Base-by-base conservation (phyloP, 2,888 invertebrate genomes). In the Baronia brevicornis region DNA sequence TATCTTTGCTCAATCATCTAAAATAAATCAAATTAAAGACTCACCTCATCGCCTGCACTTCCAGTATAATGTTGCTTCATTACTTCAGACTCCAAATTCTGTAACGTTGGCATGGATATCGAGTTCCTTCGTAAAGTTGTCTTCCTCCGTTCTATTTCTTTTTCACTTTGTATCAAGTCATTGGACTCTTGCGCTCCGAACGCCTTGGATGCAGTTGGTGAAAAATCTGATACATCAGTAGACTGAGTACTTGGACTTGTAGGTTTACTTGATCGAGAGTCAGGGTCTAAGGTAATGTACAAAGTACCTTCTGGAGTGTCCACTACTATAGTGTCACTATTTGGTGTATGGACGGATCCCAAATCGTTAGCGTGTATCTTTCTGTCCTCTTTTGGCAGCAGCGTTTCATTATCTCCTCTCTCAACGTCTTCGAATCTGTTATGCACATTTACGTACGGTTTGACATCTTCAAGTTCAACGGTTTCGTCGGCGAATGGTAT, bases 31-130 rank as follows among this genome's bases (percentile, higher is more conserved):
- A 5, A 13, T 23, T 20, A 18, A n/a, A 18, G 11, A 60, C 78
- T 70, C 34, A 82, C 80, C 62, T 54, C 67, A 43, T 72, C 71
- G 17, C 61, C 66, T 1, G 66, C 60, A 41, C 55, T 63, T 23
- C 63, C 64, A 44, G 70, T 31, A 41, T 70, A 79, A 38, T 75
- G 85, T 51, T 71, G 85, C 52, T 57, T 67, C 44, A 90, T 48
- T 4, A 88, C 86, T 48, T 89, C 86, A 45, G 86, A 47, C 38
- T 90, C 90, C 62, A 92, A 70, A 30, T 89, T 88, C 54, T 91
- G 89, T 36, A 93, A 74, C 44, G 86, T 85, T 2, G 93, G 93
- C 84, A 93, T 85, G 2, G 93, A 92, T 40, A 91, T 89, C 2
- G 92, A 91, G 46, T 91, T 90, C 44, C 90, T 86, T 28, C 91